Base-by-base conservation (phyloP, 2,888 invertebrate species). In the Gnatocerus cornutus region DNA sequence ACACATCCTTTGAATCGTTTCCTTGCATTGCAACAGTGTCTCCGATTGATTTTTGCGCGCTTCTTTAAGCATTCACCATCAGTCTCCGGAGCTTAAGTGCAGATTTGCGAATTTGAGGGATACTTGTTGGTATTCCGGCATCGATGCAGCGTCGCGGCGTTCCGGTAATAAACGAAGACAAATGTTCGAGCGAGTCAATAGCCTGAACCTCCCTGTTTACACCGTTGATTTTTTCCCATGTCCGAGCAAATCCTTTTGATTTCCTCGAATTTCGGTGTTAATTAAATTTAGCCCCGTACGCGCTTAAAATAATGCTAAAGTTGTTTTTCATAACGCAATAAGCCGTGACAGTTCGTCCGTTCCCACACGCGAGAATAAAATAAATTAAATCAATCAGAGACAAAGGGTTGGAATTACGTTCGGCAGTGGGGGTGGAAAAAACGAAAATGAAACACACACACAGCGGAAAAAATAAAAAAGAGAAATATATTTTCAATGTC, bases 401-500 rank as follows among this genome's bases (percentile, higher is more conserved):
- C 77, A 78, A 76, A 76, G 74, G 74, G 71, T 69, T 67, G 74
- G 73, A 77, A 76, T 76, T 72, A 72, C 70, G 56, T 55, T 59
- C 55, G 53, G 46, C 43, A 21, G 68, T 13, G 56, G 58, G 71
- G 64, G 65, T 66, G 56, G 63, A 67, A 76, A 52, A 75, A 76
- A 71, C 66, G 66, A 64, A 63, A 64, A 74, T 67, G 66, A 72
- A 75, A 71, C 70, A 76, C 75, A 73, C 33, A 64, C 21, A 27
- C 55, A 29, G 12, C 27, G 46, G 21, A 55, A 55, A 52, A 43
- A 55, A 63, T 29, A 41, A 63, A 63, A 63, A 71, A 73, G 66
- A 62, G 62, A 72, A 76, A 78, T 77, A 75, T 76, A 77, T 78
- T 78, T 76, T 71, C 78, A 78, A 79, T 81, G 79, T 82, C 83